Base-by-base conservation (phyloP, 2,113 vertebrate species). In the Irena cyanogastra region DNA sequence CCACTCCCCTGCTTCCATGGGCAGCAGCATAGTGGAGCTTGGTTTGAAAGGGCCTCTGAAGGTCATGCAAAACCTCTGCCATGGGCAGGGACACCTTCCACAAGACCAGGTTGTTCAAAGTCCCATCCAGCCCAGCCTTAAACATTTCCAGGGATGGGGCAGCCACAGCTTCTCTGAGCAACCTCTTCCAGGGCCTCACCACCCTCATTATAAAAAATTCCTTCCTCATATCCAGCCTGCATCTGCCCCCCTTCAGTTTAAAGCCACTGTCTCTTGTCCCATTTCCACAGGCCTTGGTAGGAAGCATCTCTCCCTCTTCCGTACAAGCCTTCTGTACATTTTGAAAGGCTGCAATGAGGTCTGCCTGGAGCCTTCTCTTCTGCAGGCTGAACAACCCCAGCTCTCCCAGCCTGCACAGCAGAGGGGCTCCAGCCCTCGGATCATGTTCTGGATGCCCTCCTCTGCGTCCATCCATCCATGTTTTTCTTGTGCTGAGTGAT, bases 1-100 rank as follows among this genome's bases (percentile, higher is more conserved):
- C 28, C 28, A 45, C 19, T 4, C 3, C 1, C 0, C 1, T 42
- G 14, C 10, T 44, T 11, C 7, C 49, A 68, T 26, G 13, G 11
- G 7, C 7, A 63, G 7, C 26, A 44, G 12, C 26, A 37, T 0
- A 8, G 4, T 21, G 21, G 13, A 41, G 20, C 45, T 82, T 85
- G 22, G 23, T 42, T 81, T 64, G 8, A n/a, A 77, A 84, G 6
- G 4, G 11, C 28, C 5, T 6, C 39, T 80, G n/a, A 26, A 64
- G 17, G 22, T 74, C 13, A 50, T 4, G 6, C 3, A 59, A 52
- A 74, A 39, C 1, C 0, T 23, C 31, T 28, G 11, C 10, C 37
- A 56, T 10, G 14, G 9, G 7, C 9, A 82, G 45, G 18, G 21
- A 28, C 30, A 53, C 5, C 8, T 83, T 30, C 42, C 20, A 27